Evolutionary conservation across 1,140 invertebrate genomes (phyloP).

Genomic region (Megalopta genalis): DNA sequence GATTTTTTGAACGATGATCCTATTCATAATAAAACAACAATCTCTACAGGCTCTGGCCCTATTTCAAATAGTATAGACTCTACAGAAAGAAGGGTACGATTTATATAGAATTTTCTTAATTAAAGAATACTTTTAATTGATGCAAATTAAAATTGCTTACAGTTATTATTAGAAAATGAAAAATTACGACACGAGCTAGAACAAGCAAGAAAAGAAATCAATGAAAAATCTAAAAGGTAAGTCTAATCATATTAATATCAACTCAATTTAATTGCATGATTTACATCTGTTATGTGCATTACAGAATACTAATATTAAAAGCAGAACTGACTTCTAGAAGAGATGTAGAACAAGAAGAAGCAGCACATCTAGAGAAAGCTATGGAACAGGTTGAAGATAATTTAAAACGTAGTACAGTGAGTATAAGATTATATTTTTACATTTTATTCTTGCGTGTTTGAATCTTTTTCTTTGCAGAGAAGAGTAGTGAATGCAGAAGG

Average conservation of each 20-base stretch:
- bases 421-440: slow-evolving; percentile 46
- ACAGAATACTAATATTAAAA: slow-evolving; percentile 74
- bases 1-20: slow-evolving; percentile 88
- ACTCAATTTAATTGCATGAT: slow-evolving; percentile 11
- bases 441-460: slow-evolving; percentile 6
- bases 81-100: slow-evolving; percentile 70
- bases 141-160: slow-evolving; percentile 50
- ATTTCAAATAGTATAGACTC: slow-evolving; percentile 69
- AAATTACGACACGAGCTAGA: slow-evolving; percentile 82
- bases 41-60: slow-evolving; percentile 78
- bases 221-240: slow-evolving; percentile 80
- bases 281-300: slow-evolving; percentile 20
- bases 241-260: slow-evolving; percentile 11
- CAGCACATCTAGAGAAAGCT: slow-evolving; percentile 79
- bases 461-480: slow-evolving; percentile 75
- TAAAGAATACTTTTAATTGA: background rate
- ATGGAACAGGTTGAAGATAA: slow-evolving; percentile 83
- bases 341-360: slow-evolving; percentile 80
- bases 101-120: background rate
- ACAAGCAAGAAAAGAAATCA: slow-evolving; percentile 78
- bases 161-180: slow-evolving; percentile 82
- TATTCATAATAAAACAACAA: slow-evolving; percentile 80
- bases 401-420: slow-evolving; percentile 82
- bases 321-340: slow-evolving; percentile 80
- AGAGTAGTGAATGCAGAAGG: slow-evolving; percentile 81